These are phyloP conservation scores for Pandemis cinnamomeana DNA, from an alignment of 2,888 invertebrate species.

Conservation along the genomic window DNA sequence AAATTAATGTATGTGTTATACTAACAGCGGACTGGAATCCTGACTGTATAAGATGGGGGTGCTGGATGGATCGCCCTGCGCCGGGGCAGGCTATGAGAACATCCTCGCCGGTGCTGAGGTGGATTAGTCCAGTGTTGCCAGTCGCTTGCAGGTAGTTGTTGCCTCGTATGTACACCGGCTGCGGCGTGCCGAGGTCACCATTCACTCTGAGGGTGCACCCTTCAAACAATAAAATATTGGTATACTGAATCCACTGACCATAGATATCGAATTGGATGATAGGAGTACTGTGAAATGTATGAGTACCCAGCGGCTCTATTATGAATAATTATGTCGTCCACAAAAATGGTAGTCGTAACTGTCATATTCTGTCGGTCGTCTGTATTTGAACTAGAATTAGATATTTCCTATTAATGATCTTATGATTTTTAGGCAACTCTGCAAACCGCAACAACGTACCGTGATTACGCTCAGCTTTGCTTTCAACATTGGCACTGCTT, in stretches of 20 bases:
- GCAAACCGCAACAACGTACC: slow-evolving; percentile 55
- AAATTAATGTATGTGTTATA: background rate
- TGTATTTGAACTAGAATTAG: no score
- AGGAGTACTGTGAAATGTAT: no score
- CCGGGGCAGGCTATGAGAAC: slow-evolving; percentile 68
- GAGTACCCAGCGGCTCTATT: no score
- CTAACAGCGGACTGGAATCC: slow-evolving; percentile 21
- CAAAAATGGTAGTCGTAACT: no score
- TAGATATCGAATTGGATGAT: no score
- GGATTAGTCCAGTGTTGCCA: slow-evolving; percentile 66
- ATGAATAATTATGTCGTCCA: no score
- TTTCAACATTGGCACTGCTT: slow-evolving; percentile 50
- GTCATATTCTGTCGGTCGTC: no score
- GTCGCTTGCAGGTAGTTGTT: slow-evolving; percentile 61
- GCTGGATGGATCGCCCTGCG: slow-evolving; percentile 61
- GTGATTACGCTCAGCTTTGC: slow-evolving; percentile 49
- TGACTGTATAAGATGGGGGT: slow-evolving; percentile 63
- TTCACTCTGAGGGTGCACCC: slow-evolving; percentile 78
- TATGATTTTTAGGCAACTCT: no score
- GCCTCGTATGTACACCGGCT: slow-evolving; percentile 83
- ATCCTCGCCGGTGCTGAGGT: slow-evolving; percentile 62
- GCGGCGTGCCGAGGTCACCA: slow-evolving; percentile 82
- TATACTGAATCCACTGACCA: no score
- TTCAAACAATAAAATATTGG: slow-evolving; percentile 42
- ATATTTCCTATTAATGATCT: no score